Evolutionary conservation across 2,888 invertebrate species (phyloP), one percentile per base, ranked within the genome.

Genomic region (Tryphoninae sp.): DNA sequence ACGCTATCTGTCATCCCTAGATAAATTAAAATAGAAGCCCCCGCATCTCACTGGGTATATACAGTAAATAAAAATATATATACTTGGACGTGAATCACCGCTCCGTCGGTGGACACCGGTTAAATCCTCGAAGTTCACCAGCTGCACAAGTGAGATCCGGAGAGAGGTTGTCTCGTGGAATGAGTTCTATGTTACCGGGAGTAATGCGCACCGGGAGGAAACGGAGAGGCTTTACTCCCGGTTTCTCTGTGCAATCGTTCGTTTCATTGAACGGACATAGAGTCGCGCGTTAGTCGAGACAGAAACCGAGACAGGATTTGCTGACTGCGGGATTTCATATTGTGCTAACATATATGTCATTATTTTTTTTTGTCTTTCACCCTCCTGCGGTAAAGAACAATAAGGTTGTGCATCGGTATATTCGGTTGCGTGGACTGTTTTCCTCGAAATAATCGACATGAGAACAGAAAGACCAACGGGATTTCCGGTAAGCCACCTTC

Each of bases 131-230:
- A 68, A 62, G 82, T 76, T 71, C 26, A 71, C 62, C 45, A 33
- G 19, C 53, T 61, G 40, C 72, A 55, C 19, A 59, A 62, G 75
- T 53, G 42, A 69, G 45, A 73, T 64, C 82, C 79, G 73, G 79
- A 84, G 82, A 84, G 81, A 81, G 76, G 81, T 82, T 81, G 84
- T 80, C 80, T 78, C 84, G 68, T 72, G 65, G 82, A 84, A 82
- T 80, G 83, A 81, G 81, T 81, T 85, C 65, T 62, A 64, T 64
- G 33, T 33, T 33, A 77, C 53, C 59, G 79, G 62, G 78, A 59
- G 80, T 82, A 83, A 84, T 78, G 82, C 83, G 51, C 42, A 69
- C 71, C 71, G 58, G 77, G 72, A 55, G 61, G 67, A 2, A 33
- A 13, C 2, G 58, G 23, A 26, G 19, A 22, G 40, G 53, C 26